These are phyloP conservation scores for Cerceris ruficornis DNA, from an alignment of 2,888 invertebrate genomes.

Conservation along the genomic window DNA sequence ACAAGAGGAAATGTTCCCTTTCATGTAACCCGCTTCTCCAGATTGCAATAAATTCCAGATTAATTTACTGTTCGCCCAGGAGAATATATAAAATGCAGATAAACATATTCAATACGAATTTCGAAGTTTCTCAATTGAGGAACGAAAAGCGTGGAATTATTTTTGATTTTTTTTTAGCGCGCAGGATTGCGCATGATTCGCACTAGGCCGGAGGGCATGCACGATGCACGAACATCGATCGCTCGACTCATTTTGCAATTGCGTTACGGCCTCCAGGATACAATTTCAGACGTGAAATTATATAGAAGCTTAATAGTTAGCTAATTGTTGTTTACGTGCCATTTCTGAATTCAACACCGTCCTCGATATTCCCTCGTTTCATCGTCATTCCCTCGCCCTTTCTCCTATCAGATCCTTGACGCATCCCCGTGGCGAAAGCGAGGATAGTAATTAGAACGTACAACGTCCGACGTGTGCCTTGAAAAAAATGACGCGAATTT, in stretches of 20 bases:
- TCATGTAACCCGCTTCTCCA: too few species aligned
- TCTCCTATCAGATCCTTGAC: neutral
- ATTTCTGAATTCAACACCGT: neutral
- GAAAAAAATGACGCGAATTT: conserved; percentile 7
- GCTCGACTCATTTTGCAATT: conserved; percentile 21
- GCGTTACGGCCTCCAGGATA: conserved; percentile 7
- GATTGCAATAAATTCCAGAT: too few species aligned
- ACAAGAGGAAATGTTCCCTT: too few species aligned
- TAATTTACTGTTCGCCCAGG: too few species aligned
- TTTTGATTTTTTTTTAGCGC: neutral
- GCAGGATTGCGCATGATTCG: conserved; percentile 1
- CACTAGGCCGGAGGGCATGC: neutral
- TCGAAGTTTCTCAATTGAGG: too few species aligned
- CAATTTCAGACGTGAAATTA: conserved; percentile 30
- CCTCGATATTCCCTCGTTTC: neutral
- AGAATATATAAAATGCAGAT: too few species aligned
- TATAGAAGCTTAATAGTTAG: conserved; percentile 18
- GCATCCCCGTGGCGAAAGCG: neutral
- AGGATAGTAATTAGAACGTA: conserved; percentile 13
- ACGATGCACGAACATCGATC: conserved; percentile 19
- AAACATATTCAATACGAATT: too few species aligned
- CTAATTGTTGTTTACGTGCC: conserved; percentile 49
- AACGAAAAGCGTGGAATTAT: neutral
- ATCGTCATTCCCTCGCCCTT: neutral
- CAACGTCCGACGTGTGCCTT: neutral